Conservation (phyloP, 2,113 vertebrate genomes). For the Aldabrachelys gigantea region DNA sequence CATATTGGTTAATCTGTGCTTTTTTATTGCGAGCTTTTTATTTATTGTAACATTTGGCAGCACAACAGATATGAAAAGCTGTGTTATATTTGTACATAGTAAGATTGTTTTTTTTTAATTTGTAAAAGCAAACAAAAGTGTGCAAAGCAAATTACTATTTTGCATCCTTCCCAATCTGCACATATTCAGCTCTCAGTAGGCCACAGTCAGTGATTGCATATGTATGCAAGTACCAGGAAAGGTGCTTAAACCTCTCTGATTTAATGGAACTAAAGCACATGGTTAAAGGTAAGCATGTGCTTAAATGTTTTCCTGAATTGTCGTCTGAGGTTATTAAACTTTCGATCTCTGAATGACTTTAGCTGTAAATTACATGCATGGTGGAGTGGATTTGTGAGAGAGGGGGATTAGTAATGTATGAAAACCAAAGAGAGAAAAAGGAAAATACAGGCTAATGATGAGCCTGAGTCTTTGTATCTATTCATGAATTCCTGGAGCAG, state of each 20-base stretch:
- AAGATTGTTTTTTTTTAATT: background rate
- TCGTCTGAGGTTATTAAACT: background rate
- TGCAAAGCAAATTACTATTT: background rate
- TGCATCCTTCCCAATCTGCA: background rate
- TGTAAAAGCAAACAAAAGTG: background rate
- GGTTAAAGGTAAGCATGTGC: background rate
- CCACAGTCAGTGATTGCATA: background rate
- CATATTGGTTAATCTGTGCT: background rate
- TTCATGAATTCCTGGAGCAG: slow-evolving; percentile 57
- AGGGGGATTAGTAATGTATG: slow-evolving; percentile 39
- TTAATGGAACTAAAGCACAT: background rate
- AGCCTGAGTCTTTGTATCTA: slow-evolving; percentile 61
- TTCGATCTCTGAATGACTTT: slow-evolving; percentile 1
- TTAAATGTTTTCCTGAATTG: background rate
- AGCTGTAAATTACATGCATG: background rate
- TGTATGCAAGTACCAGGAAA: slow-evolving; percentile 33
- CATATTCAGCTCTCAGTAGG: background rate
- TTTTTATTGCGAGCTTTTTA: background rate
- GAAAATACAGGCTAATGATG: slow-evolving; percentile 47
- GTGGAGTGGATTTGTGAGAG: background rate
- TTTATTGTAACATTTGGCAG: background rate
- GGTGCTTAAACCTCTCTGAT: slow-evolving; percentile 8
- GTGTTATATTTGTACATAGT: background rate
- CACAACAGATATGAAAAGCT: background rate
- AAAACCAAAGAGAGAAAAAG: background rate